These are phyloP conservation scores for Eretmochelys imbricata DNA, from an alignment of 2,113 vertebrate species.

Conservation along the genomic window DNA sequence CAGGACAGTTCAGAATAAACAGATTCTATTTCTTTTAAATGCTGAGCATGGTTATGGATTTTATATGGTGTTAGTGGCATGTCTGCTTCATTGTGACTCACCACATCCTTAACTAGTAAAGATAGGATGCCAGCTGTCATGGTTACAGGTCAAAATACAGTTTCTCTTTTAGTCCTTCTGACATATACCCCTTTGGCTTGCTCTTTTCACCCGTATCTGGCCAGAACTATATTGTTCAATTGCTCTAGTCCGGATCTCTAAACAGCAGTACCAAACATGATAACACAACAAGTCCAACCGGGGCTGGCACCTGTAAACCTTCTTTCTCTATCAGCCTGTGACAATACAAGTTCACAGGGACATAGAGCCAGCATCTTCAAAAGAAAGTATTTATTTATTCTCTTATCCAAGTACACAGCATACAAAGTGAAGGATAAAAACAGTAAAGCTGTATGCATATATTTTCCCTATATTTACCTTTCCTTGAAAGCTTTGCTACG, in stretches of 20 bases:
- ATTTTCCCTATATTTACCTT: background rate
- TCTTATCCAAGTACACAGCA: no score
- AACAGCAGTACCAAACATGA: background rate
- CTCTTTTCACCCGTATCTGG: background rate
- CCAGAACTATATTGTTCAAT: background rate
- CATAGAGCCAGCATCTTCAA: background rate
- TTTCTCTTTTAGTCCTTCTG: background rate
- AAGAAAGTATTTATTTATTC: background rate
- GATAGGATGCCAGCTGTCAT: background rate
- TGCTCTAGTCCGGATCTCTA: background rate
- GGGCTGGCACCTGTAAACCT: background rate
- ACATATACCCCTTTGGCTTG: background rate
- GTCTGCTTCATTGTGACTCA: background rate
- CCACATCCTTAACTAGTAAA: background rate
- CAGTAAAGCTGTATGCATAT: background rate
- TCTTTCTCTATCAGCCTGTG: background rate
- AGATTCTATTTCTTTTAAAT: background rate
- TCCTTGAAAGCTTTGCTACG: background rate
- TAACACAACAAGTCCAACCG: no score
- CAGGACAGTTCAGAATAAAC: background rate
- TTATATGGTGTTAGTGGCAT: background rate
- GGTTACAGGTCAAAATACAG: background rate
- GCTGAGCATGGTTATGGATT: background rate
- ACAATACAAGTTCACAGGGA: background rate
- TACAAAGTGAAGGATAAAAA: background rate